Evolutionary conservation across 1,140 invertebrate species (phyloP).

Genomic region (Drosophila mojavensis): DNA sequence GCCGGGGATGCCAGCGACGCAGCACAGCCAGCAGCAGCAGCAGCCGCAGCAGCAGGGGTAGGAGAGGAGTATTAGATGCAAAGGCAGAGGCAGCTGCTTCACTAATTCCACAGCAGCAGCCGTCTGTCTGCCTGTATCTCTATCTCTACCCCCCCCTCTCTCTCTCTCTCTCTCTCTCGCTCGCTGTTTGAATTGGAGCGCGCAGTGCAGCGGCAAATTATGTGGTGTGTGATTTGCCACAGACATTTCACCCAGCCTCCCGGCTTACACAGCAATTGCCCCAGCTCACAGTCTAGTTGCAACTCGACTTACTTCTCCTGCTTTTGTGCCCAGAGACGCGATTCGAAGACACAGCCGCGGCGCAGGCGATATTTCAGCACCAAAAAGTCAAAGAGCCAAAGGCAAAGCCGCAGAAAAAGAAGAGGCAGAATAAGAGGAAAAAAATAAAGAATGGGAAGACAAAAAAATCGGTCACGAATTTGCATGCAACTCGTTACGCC

Average conservation of each 20-base stretch:
- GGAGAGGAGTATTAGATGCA: not conserved
- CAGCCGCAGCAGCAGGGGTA: conserved; percentile 11
- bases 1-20: conserved; percentile 57
- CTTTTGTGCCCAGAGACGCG: conserved; percentile 28
- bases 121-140: not conserved
- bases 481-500: conserved; percentile 80
- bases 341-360: conserved; percentile 33
- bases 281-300: conserved; percentile 10
- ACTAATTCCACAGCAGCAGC: conserved; percentile 70
- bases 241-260: conserved; percentile 38
- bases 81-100: conserved; percentile 40
- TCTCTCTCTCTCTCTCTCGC: conserved; percentile 4
- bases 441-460: conserved; percentile 16
- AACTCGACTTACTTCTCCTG: conserved; percentile 57
- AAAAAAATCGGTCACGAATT: conserved; percentile 51
- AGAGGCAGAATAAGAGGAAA: conserved; percentile 25
- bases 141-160: not conserved
- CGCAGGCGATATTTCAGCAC: conserved; percentile 65
- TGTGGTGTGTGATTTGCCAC: conserved; percentile 80
- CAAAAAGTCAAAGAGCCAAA: conserved; percentile 37
- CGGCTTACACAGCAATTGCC: not conserved
- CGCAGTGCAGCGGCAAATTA: conserved; percentile 77
- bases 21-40: conserved; percentile 33
- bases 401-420: conserved; percentile 23
- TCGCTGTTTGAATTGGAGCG: conserved; percentile 31